Base-by-base conservation (phyloP, 2,797 vertebrate species). In the Hemibagrus guttatus region DNA sequence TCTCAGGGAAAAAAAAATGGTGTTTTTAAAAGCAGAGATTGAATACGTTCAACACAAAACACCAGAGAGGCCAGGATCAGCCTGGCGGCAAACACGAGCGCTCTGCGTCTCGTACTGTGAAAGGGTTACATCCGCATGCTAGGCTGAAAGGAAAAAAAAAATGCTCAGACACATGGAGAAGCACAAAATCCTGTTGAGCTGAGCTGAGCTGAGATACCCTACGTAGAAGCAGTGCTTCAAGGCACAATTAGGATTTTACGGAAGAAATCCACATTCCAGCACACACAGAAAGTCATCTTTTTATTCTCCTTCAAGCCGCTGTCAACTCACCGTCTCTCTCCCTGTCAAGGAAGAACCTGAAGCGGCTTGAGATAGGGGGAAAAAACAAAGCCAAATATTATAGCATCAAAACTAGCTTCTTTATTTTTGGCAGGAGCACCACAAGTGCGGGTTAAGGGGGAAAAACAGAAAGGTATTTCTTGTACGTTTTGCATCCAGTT, bases 191-290 rank as follows among this genome's bases (percentile, higher is more conserved):
- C 95, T 95, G 95, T 95, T 95, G 95, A 96, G 95, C 94, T 91
- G 94, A 95, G 95, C 93, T 87, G 92, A 96, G 95, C 95, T 90
- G 88, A 95, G 94, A 95, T 95, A 95, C 94, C 94, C 94, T 95
- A 88, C 89, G 92, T 90, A 90, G 90, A 89, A 95, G 92, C 93
- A 95, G 94, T 93, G 95, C 95, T 96, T 94, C 93, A 92, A 96
- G 96, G 95, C 95, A 96, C 95, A 96, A 96, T 96, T 96, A 96
- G 95, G 95, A 96, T 96, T 96, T 96, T 95, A 96, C 94, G 94
- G 95, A 93, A 94, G 94, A 95, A 95, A 96, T 96, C 95, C 95
- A 95, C 95, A 96, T 96, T 96, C 95, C 95, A 93, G 94, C 94
- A 95, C 95, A 95, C 94, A 95, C 93, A 95, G 90, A 95, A 95